Percentiles rank a stretch among this genome's conserved stretches.
Evolutionary conservation across 1,140 invertebrate species (phyloP).

Genomic region (Drosophila santomea): DNA sequence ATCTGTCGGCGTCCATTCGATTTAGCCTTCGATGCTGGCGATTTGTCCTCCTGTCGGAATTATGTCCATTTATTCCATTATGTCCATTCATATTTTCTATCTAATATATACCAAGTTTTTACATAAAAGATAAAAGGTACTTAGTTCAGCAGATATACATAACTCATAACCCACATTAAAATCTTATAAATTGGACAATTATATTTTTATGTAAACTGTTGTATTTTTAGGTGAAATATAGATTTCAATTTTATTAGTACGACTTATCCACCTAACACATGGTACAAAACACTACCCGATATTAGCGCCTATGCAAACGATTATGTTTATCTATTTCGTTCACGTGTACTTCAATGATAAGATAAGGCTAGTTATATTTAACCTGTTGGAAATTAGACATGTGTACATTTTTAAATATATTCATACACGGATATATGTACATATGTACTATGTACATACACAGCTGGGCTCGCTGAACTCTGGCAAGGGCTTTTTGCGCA

Average conservation of each 20-base stretch:
- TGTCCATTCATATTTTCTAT: too few species aligned
- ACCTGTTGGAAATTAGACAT: constrained; percentile 6
- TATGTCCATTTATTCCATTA: neutral
- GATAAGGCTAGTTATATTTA: constrained; percentile 44
- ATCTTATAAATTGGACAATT: neutral
- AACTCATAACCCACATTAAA: too few species aligned
- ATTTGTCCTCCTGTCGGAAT: neutral
- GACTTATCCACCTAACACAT: constrained; percentile 11
- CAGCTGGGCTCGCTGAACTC: constrained; percentile 52
- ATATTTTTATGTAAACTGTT: too few species aligned
- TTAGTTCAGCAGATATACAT: too few species aligned
- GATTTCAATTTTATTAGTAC: neutral
- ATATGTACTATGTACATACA: neutral
- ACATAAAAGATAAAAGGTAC: too few species aligned
- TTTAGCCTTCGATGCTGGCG: constrained; percentile 2
- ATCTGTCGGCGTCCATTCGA: neutral
- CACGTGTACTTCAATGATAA: constrained; percentile 73
- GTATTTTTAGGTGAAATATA: neutral
- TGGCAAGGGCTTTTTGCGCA: constrained; percentile 56
- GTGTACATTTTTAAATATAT: neutral
- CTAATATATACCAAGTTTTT: too few species aligned
- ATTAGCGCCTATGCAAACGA: constrained; percentile 11
- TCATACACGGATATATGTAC: too few species aligned
- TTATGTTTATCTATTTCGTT: constrained; percentile 48
- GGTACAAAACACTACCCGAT: neutral